A percentile compares a stretch with the other conserved stretches of the same genome.
Evolutionary conservation across 23 tunicate genomes (phyloP).

Genomic region (Ascidia mentula): DNA sequence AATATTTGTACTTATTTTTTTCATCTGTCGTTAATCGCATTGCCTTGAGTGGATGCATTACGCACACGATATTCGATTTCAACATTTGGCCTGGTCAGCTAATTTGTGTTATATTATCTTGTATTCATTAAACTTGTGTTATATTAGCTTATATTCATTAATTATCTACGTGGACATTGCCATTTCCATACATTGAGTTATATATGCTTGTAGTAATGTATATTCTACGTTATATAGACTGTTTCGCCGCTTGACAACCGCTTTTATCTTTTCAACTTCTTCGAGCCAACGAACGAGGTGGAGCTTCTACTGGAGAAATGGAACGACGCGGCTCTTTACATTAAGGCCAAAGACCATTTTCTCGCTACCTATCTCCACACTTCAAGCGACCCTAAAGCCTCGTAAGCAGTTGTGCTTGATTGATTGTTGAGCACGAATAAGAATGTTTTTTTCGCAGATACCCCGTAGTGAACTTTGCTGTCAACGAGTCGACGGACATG

Average conservation of each 20-base stretch:
- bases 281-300: neutral
- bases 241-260: slow-evolving; percentile 34
- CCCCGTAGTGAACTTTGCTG: slow-evolving; percentile 36
- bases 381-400: neutral
- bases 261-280: slow-evolving; percentile 26
- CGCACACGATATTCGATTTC: no score
- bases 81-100: no score
- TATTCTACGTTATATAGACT: no score
- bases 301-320: neutral
- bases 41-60: no score
- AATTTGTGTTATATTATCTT: no score
- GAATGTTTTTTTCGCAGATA: slow-evolving; percentile 13
- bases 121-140: no score
- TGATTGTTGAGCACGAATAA: neutral
- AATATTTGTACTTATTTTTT: no score
- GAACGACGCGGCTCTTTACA: slow-evolving; percentile 23
- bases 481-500: slow-evolving; percentile 35
- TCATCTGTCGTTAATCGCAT: no score
- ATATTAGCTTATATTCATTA: no score
- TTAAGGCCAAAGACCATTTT: slow-evolving; percentile 19
- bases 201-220: no score
- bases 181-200: no score
- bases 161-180: no score
- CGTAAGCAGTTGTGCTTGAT: neutral
- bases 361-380: slow-evolving; percentile 22